Conservation (phyloP, 2,888 invertebrate species). For the Rhimphoctona megacephalus region DNA sequence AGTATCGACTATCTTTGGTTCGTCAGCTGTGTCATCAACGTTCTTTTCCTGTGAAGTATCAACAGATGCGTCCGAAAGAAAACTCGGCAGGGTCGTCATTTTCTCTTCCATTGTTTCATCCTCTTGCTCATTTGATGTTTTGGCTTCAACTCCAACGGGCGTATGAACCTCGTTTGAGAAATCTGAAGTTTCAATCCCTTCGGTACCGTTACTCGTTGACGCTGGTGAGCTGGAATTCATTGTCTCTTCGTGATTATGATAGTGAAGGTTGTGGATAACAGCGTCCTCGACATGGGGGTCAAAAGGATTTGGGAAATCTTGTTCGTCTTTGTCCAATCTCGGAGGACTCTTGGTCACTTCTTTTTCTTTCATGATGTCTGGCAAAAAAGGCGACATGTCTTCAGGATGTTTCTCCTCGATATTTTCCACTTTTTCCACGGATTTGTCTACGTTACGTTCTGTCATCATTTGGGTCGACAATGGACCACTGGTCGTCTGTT, state of each 20-base stretch:
- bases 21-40: constrained; percentile 11
- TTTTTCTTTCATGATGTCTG: constrained; percentile 87
- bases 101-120: constrained; percentile 58
- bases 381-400: constrained; percentile 89
- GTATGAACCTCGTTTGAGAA: constrained; percentile 66
- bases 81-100: constrained; percentile 62
- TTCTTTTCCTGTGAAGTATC: constrained; percentile 5
- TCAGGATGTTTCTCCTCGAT: constrained; percentile 82
- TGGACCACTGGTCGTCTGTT: constrained; percentile 71
- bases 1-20: constrained; percentile 43
- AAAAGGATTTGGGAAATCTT: constrained; percentile 85
- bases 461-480: constrained; percentile 70
- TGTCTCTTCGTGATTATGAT: constrained; percentile 51
- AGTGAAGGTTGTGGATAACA: constrained; percentile 71
- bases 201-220: constrained; percentile 41
- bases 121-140: constrained; percentile 56
- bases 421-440: constrained; percentile 65
- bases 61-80: constrained; percentile 41
- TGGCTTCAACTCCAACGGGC: constrained; percentile 53
- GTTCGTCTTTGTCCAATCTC: constrained; percentile 86
- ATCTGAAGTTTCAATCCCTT: constrained; percentile 65
- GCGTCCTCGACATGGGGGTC: constrained; percentile 82
- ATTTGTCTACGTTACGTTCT: constrained; percentile 69
- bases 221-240: constrained; percentile 17
- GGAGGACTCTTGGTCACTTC: constrained; percentile 82